Conservation (phyloP, 2,888 invertebrate genomes). For the Drosophila gaucha region DNA sequence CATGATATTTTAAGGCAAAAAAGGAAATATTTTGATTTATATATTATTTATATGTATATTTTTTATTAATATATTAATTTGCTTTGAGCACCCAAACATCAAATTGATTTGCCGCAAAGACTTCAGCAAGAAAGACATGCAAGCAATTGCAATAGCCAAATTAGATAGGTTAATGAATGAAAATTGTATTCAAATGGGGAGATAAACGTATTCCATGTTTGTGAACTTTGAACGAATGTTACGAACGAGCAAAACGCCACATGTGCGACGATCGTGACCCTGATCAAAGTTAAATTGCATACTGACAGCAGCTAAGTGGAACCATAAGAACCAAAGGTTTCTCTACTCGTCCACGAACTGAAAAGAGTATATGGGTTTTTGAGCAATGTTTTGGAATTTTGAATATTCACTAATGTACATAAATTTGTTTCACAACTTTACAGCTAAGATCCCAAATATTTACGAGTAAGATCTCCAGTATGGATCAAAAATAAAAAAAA, state of each 20-base stretch:
- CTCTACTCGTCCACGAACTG: background rate
- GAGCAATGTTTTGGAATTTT: no score
- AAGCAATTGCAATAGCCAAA: constrained; percentile 18
- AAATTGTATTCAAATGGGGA: constrained; percentile 28
- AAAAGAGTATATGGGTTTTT: background rate
- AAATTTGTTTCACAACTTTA: no score
- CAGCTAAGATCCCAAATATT: no score
- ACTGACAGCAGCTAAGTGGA: constrained; percentile 11
- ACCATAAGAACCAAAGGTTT: constrained; percentile 40
- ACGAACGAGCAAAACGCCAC: constrained; percentile 1
- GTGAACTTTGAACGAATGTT: constrained; percentile 41
- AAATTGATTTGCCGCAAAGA: background rate
- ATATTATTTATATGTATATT: background rate
- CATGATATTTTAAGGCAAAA: no score
- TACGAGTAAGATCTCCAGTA: no score
- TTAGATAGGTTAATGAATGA: constrained; percentile 45
- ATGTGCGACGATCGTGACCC: constrained; percentile 43
- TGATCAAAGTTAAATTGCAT: constrained; percentile 54
- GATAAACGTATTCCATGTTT: no score
- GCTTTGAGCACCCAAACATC: background rate
- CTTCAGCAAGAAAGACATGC: background rate
- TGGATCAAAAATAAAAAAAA: background rate
- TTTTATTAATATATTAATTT: background rate
- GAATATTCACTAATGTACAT: background rate
- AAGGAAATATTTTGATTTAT: no score